Percentiles rank a stretch among this genome's conserved stretches.
These are phyloP conservation scores for Phrynocephalus versicolor DNA, from an alignment of 2,113 vertebrate species.

Conservation along the genomic window DNA sequence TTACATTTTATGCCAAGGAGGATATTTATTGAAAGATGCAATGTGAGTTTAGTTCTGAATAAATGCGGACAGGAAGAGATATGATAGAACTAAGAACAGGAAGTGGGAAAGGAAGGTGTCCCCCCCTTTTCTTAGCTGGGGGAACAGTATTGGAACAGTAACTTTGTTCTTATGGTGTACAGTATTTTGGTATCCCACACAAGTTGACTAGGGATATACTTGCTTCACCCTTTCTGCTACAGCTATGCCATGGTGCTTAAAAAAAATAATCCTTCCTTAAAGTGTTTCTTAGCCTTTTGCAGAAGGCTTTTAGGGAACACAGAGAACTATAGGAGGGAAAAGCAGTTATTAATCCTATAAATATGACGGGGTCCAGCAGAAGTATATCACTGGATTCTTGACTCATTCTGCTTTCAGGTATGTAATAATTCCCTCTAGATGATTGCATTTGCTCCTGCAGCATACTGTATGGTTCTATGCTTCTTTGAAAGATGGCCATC, in stretches of 20 bases:
- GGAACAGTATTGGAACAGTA: not conserved
- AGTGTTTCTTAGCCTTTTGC: not conserved
- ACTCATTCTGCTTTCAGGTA: not conserved
- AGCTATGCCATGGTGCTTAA: no score
- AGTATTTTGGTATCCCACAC: not conserved
- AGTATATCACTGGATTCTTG: no score
- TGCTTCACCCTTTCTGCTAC: not conserved
- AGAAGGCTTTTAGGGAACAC: no score
- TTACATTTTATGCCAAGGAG: not conserved
- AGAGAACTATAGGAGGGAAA: no score
- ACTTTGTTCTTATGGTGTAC: not conserved
- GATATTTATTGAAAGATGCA: not conserved
- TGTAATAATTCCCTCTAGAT: not conserved
- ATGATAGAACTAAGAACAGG: not conserved
- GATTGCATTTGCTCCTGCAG: not conserved
- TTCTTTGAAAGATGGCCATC: no score
- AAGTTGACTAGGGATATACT: not conserved
- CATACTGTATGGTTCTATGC: no score
- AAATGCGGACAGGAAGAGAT: not conserved
- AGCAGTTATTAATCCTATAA: no score
- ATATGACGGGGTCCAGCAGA: not conserved
- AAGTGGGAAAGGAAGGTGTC: not conserved
- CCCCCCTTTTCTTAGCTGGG: not conserved
- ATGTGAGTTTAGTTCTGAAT: not conserved
- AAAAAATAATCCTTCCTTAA: no score